Evolutionary conservation across 2,797 vertebrate species (phyloP).

Genomic region (Pangasius mekongensis): DNA sequence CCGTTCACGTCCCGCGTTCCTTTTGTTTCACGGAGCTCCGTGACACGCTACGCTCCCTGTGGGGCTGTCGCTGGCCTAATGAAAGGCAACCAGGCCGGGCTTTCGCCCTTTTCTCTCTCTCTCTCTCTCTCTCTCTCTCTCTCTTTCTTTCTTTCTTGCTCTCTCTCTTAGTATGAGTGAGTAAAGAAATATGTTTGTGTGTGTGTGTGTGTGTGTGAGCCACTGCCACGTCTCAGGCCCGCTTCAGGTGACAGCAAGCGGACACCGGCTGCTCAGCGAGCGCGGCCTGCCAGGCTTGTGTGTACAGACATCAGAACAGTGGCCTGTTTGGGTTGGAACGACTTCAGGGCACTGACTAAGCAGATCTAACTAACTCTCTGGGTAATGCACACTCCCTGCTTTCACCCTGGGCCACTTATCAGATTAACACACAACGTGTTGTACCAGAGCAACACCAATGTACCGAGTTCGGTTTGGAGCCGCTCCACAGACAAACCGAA

Average conservation of each 20-base stretch:
- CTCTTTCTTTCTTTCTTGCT: background rate
- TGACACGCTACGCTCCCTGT: constrained; percentile 60
- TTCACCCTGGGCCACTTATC: constrained; percentile 43
- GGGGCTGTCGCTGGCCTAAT: constrained; percentile 61
- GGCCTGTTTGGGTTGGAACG: constrained; percentile 34
- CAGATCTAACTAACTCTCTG: constrained; percentile 31
- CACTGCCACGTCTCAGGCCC: constrained; percentile 19
- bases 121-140: background rate
- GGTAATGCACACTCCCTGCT: constrained; percentile 39
- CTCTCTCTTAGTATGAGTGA: background rate
- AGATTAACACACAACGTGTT: constrained; percentile 36
- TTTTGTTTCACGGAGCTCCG: constrained; percentile 58
- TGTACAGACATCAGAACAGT: constrained; percentile 41
- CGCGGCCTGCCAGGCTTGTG: constrained; percentile 35
- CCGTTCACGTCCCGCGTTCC: constrained; percentile 54
- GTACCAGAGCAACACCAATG: constrained; percentile 12
- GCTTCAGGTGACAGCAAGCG: constrained; percentile 42
- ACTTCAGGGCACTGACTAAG: constrained; percentile 39
- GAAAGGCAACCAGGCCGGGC: constrained; percentile 56
- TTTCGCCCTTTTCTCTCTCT: constrained; percentile 37
- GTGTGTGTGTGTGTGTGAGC: constrained; percentile 1
- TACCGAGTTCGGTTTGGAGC: background rate
- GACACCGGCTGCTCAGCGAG: constrained; percentile 28
- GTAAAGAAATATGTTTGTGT: constrained; percentile 11
- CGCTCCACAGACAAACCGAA: background rate